phyloP scores from a whole-genome alignment of 2,797 vertebrate species.

The Lemur catta region DNA sequence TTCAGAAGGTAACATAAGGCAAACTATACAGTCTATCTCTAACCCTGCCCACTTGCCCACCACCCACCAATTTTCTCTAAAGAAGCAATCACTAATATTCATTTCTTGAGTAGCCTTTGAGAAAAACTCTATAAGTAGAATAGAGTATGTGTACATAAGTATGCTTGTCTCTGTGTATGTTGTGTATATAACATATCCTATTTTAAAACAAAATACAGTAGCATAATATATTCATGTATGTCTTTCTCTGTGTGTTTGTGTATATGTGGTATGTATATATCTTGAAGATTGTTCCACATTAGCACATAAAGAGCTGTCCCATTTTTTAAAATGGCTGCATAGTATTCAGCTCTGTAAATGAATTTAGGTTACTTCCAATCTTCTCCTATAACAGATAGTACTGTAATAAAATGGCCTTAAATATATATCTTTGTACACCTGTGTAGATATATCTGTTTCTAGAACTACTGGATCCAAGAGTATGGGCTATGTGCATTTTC shows the following conservation, averaged over 20 bases:
- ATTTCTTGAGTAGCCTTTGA: neutral
- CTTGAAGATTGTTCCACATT: neutral
- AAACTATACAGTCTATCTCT: neutral
- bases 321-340: neutral
- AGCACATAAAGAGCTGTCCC: neutral
- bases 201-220: neutral
- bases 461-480: neutral
- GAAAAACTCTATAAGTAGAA: slow-evolving; percentile 31
- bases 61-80: neutral
- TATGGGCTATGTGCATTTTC: neutral
- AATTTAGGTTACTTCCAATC: slow-evolving; percentile 30
- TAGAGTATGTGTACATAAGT: neutral
- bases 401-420: neutral
- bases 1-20: slow-evolving; percentile 3
- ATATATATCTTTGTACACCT: neutral
- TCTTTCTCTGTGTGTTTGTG: neutral
- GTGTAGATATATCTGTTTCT: neutral
- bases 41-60: neutral
- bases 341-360: slow-evolving; percentile 11
- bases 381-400: slow-evolving; percentile 28
- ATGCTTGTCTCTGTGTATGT: neutral
- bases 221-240: neutral
- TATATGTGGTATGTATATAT: neutral
- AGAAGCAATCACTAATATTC: neutral
- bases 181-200: neutral